phyloP scores from a whole-genome alignment of 2,797 vertebrate species.

The Fringilla coelebs region DNA sequence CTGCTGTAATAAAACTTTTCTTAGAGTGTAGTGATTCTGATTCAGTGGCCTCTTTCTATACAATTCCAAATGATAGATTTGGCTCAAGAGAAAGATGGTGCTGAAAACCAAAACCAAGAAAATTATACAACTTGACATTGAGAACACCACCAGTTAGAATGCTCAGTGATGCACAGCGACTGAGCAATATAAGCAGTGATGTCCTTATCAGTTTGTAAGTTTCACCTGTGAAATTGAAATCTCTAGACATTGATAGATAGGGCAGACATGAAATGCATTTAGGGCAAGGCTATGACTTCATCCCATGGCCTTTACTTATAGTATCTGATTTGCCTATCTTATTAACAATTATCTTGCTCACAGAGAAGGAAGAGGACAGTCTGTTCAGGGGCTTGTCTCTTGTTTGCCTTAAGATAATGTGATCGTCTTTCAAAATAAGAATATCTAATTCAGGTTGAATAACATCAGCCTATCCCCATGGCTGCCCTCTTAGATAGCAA shows the following conservation, averaged over 20 bases:
- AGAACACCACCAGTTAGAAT: not conserved
- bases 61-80: not conserved
- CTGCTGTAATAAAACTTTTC: not conserved
- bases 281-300: not conserved
- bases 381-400: not conserved
- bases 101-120: not conserved
- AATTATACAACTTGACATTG: not conserved
- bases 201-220: constrained; percentile 24
- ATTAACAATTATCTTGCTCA: not conserved
- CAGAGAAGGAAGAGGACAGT: not conserved
- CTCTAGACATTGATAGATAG: not conserved
- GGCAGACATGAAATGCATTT: not conserved
- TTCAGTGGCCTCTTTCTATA: not conserved
- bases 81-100: not conserved
- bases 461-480: not conserved
- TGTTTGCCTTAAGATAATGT: not conserved
- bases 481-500: not conserved
- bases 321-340: not conserved
- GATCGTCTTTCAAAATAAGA: not conserved
- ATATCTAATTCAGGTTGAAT: not conserved
- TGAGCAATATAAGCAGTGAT: not conserved
- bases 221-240: constrained; percentile 27
- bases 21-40: not conserved
- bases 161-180: not conserved
- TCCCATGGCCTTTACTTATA: not conserved